phyloP scores from a whole-genome alignment of 1,140 invertebrate genomes.

The Bombus balteatus region DNA sequence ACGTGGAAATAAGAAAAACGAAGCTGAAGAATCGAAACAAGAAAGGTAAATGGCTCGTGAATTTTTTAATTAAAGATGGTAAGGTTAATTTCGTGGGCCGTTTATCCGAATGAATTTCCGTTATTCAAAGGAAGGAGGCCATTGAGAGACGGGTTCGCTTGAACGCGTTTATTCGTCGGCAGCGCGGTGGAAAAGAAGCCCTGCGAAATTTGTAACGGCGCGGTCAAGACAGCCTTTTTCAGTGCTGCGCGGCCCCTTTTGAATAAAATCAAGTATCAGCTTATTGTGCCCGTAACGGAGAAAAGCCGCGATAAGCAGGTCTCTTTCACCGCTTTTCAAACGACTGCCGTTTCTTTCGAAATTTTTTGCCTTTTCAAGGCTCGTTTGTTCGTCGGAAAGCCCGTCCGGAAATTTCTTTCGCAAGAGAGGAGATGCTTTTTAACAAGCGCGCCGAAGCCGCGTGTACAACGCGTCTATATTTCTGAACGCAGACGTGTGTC shows the following conservation, averaged over 20 bases:
- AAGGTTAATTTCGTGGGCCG: not conserved
- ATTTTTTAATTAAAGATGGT: conserved; percentile 21
- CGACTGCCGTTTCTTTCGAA: not conserved
- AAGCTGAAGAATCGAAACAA: not conserved
- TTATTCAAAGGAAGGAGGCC: not conserved
- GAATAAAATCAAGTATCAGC: conserved; percentile 28
- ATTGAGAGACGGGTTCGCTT: not conserved
- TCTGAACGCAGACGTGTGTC: not conserved
- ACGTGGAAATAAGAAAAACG: not conserved
- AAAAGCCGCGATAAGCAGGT: conserved; percentile 26
- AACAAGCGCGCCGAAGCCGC: not conserved
- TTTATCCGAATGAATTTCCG: not conserved
- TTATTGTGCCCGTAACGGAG: conserved; percentile 16
- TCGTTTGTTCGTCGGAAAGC: conserved; percentile 5
- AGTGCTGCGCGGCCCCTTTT: not conserved
- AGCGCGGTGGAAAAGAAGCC: not conserved
- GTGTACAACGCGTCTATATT: not conserved
- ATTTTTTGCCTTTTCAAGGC: conserved; percentile 16
- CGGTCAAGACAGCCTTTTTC: conserved; percentile 37
- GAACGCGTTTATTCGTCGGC: not conserved
- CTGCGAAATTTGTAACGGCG: conserved; percentile 26
- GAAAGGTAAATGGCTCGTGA: not conserved
- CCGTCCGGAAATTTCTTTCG: not conserved
- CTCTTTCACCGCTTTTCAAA: conserved; percentile 29
- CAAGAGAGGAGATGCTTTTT: not conserved